Conservation (phyloP, 2,888 invertebrate species). For the Stegana nigrithorax region DNA sequence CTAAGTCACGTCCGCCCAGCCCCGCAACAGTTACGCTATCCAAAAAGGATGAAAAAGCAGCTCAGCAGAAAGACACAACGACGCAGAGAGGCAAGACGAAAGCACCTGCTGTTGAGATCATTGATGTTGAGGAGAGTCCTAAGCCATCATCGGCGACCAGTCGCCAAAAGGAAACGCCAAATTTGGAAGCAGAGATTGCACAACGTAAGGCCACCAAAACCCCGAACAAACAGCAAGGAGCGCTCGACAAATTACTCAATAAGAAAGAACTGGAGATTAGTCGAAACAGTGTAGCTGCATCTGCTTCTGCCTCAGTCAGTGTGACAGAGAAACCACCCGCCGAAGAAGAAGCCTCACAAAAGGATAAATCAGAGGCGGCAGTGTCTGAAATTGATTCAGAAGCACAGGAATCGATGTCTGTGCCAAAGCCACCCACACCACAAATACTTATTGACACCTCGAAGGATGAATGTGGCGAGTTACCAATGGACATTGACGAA, state of each 20-base stretch:
- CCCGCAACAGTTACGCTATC: neutral
- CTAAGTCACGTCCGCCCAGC: slow-evolving; percentile 45
- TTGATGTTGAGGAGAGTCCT: slow-evolving; percentile 11
- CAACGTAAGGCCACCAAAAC: slow-evolving; percentile 61
- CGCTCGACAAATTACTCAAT: slow-evolving; percentile 73
- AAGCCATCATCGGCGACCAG: neutral
- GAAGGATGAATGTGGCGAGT: slow-evolving; percentile 55
- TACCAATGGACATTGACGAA: slow-evolving; percentile 64
- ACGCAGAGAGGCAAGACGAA: slow-evolving; percentile 18
- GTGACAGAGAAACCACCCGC: neutral
- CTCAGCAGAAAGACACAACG: slow-evolving; percentile 20
- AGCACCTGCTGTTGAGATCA: slow-evolving; percentile 28
- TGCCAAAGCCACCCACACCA: slow-evolving; percentile 9
- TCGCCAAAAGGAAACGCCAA: slow-evolving; percentile 40
- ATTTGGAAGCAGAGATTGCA: slow-evolving; percentile 63
- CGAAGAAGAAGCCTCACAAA: neutral
- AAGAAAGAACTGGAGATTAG: slow-evolving; percentile 69
- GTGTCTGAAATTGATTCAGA: neutral
- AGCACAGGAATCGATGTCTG: neutral
- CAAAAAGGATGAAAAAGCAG: neutral
- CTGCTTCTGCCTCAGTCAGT: slow-evolving; percentile 1
- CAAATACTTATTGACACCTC: slow-evolving; percentile 26
- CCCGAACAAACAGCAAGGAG: slow-evolving; percentile 68
- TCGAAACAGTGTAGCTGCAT: slow-evolving; percentile 30
- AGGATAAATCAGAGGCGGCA: neutral